phyloP scores from a whole-genome alignment of 2,113 vertebrate species.

The Cheirogaleus medius region DNA sequence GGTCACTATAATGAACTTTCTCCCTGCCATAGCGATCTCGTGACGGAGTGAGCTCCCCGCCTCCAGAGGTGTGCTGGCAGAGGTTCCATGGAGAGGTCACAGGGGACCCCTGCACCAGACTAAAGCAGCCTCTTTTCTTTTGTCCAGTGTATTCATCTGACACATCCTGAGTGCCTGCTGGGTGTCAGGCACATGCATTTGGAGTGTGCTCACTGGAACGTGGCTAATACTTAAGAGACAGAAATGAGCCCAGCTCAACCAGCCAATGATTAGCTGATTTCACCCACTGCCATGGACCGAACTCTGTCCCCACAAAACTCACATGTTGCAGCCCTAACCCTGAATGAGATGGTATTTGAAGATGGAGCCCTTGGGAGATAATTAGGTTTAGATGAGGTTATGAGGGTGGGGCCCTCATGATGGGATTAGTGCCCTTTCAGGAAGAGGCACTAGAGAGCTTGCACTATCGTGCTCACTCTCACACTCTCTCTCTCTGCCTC shows the following conservation, averaged over 20 bases:
- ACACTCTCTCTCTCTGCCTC: background rate
- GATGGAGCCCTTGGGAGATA: background rate
- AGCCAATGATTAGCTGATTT: background rate
- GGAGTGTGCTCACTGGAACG: background rate
- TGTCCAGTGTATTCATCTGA: background rate
- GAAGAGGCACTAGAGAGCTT: background rate
- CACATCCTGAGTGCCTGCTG: background rate
- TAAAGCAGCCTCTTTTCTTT: background rate
- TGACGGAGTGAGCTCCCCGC: background rate
- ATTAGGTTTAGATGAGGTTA: background rate
- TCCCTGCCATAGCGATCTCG: background rate
- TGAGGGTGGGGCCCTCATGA: background rate
- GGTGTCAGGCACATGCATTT: too few species aligned
- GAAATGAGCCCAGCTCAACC: background rate
- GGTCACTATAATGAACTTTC: background rate
- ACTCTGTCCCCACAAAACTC: background rate
- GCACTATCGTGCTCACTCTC: rapidly evolving
- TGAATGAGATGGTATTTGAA: background rate
- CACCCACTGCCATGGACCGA: background rate
- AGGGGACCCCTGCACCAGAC: background rate
- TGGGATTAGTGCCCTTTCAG: background rate
- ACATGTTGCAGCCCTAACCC: background rate
- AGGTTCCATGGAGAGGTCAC: background rate
- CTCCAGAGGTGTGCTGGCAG: background rate
- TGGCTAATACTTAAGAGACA: background rate